Evolutionary conservation across 2,888 invertebrate species (phyloP).

Genomic region (Melipona beecheii): DNA sequence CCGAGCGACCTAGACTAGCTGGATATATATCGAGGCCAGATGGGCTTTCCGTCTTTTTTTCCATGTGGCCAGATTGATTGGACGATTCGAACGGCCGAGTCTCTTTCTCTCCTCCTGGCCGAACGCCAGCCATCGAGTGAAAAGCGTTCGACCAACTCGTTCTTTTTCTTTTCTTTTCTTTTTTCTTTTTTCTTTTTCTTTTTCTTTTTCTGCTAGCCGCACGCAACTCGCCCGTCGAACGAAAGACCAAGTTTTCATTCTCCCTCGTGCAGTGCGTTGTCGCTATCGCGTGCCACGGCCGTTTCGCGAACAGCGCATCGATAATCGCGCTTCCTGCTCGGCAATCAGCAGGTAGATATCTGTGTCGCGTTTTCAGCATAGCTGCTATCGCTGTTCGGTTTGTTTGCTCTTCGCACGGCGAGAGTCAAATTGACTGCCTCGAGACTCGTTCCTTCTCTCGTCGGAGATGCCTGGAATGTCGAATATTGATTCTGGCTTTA

Average conservation of each 20-base stretch:
- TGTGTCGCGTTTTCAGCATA: conserved; percentile 34
- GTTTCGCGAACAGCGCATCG: conserved; percentile 51
- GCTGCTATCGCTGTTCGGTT: not conserved
- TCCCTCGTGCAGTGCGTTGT: not conserved
- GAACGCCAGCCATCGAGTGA: conserved; percentile 51
- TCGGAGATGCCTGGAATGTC: not conserved
- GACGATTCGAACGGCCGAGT: conserved; percentile 51
- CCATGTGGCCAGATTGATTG: conserved; percentile 55
- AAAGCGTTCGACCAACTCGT: conserved; percentile 52
- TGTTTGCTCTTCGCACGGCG: conserved; percentile 17
- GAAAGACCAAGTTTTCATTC: conserved; percentile 21
- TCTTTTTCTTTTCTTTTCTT: not conserved
- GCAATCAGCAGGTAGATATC: conserved; percentile 33
- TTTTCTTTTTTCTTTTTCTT: not conserved
- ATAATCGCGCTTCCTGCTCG: conserved; percentile 52
- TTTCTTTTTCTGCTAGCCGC: not conserved
- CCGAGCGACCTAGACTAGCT: conserved; percentile 1
- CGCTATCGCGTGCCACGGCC: not conserved
- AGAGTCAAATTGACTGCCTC: not conserved
- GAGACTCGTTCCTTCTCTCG: not conserved
- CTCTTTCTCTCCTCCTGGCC: conserved; percentile 47
- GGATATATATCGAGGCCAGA: conserved; percentile 50
- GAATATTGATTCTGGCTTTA: not conserved
- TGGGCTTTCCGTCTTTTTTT: conserved; percentile 48
- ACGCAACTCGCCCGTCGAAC: conserved; percentile 50